These are phyloP conservation scores for Loxodonta africana DNA, from an alignment of 2,113 vertebrate genomes.

Conservation along the genomic window DNA sequence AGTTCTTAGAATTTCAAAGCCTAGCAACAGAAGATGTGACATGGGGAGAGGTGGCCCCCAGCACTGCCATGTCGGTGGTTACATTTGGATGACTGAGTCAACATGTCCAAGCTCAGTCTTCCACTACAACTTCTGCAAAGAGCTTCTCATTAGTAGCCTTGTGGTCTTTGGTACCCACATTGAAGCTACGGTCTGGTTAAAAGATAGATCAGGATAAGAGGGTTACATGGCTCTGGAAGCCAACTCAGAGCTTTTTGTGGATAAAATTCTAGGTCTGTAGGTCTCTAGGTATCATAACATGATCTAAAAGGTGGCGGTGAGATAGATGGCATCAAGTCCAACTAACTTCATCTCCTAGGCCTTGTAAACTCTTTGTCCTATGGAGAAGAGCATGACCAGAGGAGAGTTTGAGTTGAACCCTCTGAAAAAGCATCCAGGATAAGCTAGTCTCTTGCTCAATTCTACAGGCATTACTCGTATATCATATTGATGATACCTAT, in stretches of 20 bases:
- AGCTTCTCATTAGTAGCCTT: background rate
- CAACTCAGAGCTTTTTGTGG: background rate
- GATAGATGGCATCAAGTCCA: background rate
- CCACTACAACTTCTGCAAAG: background rate
- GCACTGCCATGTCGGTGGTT: too few species aligned
- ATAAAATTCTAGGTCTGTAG: background rate
- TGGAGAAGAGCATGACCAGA: background rate
- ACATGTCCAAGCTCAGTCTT: background rate
- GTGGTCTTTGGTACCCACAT: background rate
- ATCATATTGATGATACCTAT: background rate
- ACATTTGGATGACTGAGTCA: background rate
- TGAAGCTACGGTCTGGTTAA: too few species aligned
- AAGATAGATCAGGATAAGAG: background rate
- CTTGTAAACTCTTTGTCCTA: background rate
- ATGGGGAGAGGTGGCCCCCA: accelerated
- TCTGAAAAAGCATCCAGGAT: background rate
- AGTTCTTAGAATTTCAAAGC: too few species aligned
- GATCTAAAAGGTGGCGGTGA: background rate
- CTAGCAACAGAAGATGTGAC: too few species aligned
- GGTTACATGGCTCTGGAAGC: background rate
- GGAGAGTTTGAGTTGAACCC: accelerated
- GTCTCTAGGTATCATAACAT: background rate
- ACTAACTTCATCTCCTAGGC: background rate
- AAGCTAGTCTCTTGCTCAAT: background rate
- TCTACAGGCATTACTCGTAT: background rate